Conservation (phyloP, 2,797 vertebrate species). For the Sebastiscus albofasciatus region DNA sequence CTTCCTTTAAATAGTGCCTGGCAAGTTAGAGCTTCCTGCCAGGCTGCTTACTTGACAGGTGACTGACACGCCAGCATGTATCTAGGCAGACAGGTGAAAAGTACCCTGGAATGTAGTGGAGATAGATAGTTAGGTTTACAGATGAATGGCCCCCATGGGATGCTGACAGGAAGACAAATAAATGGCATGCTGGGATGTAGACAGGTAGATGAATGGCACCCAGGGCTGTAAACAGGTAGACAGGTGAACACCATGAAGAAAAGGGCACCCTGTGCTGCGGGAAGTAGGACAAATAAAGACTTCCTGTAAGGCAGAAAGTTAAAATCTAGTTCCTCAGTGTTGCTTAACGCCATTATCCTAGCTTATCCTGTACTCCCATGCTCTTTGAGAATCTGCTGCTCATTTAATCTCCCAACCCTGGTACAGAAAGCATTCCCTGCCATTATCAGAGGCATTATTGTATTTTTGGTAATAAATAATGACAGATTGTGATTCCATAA, state of each 20-base stretch:
- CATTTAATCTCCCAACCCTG: not conserved
- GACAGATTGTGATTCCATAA: constrained; percentile 59
- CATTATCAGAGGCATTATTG: constrained; percentile 45
- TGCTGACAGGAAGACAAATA: constrained; percentile 48
- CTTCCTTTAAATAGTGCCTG: constrained; percentile 10
- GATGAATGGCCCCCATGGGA: constrained; percentile 37
- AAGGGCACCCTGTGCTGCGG: constrained; percentile 4
- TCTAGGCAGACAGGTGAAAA: constrained; percentile 37
- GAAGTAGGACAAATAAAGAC: constrained; percentile 14
- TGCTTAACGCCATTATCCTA: constrained; percentile 2
- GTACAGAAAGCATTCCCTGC: constrained; percentile 25
- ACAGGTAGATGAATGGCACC: constrained; percentile 44
- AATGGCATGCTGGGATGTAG: constrained; percentile 42
- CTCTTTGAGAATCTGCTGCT: constrained; percentile 11
- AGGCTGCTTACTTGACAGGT: constrained; percentile 22
- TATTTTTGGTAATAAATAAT: constrained; percentile 71
- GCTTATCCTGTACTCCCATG: not conserved
- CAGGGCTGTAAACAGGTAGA: constrained; percentile 27
- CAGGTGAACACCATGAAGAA: not conserved
- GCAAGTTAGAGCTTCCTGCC: not conserved
- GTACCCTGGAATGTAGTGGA: constrained; percentile 36
- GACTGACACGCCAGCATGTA: constrained; percentile 40
- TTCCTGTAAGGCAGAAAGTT: constrained; percentile 1
- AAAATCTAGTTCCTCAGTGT: not conserved
- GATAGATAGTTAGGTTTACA: constrained; percentile 45